A percentile compares a stretch with the other conserved stretches of the same genome.
Conservation (phyloP, 2,113 vertebrate genomes). For the Isurus oxyrinchus region DNA sequence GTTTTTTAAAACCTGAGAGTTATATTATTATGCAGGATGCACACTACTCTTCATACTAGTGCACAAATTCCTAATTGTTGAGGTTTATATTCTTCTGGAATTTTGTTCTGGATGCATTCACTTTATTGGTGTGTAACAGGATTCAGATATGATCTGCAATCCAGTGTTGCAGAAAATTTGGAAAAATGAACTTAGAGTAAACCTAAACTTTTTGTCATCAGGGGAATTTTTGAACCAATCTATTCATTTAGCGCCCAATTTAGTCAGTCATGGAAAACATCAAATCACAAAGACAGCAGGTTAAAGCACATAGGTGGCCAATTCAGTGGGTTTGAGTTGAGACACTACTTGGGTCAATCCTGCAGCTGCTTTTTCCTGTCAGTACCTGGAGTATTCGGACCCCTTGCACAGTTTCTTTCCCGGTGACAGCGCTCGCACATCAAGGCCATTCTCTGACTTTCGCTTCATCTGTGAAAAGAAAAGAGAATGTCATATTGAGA, state of each 20-base stretch:
- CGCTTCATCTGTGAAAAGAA: slow-evolving; percentile 51
- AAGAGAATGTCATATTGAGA: not conserved
- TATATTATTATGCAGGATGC: not conserved
- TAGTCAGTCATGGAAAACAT: not conserved
- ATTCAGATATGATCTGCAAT: not conserved
- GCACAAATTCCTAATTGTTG: not conserved
- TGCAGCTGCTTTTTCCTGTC: not conserved
- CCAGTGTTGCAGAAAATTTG: not conserved
- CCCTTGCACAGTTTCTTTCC: slow-evolving; percentile 56
- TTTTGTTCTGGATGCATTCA: not conserved
- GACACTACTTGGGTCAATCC: not conserved
- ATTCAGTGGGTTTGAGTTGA: not conserved
- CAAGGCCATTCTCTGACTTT: slow-evolving; percentile 46
- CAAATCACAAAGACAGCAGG: not conserved
- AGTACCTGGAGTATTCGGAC: slow-evolving; percentile 46
- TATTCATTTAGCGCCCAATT: too few relatives aligned
- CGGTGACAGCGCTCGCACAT: slow-evolving; percentile 46
- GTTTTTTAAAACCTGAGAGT: not conserved
- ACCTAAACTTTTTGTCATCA: not conserved
- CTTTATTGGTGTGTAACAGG: not conserved
- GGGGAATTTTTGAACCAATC: not conserved
- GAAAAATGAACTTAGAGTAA: not conserved
- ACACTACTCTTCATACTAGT: not conserved
- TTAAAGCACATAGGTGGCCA: slow-evolving; percentile 6
- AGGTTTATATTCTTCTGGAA: not conserved